A percentile compares a stretch with the other conserved stretches of the same genome.
Evolutionary conservation across 2,797 vertebrate species (phyloP).

Genomic region (Hypotaenidia philippensis): DNA sequence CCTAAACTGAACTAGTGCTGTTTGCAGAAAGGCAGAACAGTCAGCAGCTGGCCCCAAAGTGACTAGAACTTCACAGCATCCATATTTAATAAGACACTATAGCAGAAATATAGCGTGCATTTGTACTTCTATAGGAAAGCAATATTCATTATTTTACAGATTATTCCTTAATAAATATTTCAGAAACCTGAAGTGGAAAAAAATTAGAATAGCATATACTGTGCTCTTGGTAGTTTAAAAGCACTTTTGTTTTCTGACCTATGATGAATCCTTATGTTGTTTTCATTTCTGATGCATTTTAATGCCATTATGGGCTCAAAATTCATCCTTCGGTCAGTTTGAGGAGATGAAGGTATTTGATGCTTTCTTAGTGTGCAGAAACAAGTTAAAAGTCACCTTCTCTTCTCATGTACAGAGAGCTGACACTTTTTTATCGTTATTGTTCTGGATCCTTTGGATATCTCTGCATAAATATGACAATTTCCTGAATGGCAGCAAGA

Average conservation of each 20-base stretch:
- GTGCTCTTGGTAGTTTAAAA: slow-evolving; percentile 62
- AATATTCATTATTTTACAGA: slow-evolving; percentile 79
- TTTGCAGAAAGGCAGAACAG: slow-evolving; percentile 49
- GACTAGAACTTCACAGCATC: slow-evolving; percentile 64
- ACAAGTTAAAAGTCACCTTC: slow-evolving; percentile 39
- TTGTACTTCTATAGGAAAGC: slow-evolving; percentile 63
- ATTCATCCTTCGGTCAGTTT: slow-evolving; percentile 61
- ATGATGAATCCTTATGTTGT: slow-evolving; percentile 39
- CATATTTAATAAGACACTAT: slow-evolving; percentile 78
- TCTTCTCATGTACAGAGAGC: background rate
- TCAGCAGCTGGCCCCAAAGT: slow-evolving; percentile 38
- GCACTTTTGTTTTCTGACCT: slow-evolving; percentile 29
- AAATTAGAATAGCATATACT: slow-evolving; percentile 29
- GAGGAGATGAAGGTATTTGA: background rate
- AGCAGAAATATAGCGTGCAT: slow-evolving; percentile 70
- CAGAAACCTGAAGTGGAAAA: slow-evolving; percentile 63
- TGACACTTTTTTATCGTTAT: background rate
- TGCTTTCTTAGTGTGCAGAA: background rate
- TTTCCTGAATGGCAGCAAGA: background rate
- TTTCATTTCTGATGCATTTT: slow-evolving; percentile 40
- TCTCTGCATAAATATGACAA: background rate
- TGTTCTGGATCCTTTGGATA: background rate
- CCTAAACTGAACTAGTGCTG: background rate
- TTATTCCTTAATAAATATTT: slow-evolving; percentile 82
- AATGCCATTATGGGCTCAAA: slow-evolving; percentile 58